Percentiles rank a stretch among this genome's conserved stretches.
Conservation (phyloP, 1,140 invertebrate genomes). For the Solenopsis fugax region DNA sequence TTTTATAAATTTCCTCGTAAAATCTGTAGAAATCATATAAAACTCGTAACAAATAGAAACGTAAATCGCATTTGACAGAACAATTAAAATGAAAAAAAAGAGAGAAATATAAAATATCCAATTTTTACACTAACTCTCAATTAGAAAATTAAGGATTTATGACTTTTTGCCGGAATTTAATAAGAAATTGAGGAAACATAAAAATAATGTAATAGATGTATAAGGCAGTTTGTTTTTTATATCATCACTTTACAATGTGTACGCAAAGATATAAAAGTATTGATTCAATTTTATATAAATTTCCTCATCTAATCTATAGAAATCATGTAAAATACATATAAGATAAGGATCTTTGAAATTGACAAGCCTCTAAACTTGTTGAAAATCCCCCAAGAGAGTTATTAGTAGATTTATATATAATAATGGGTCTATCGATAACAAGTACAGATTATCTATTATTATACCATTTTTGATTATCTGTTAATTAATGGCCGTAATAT, state of each 20-base stretch:
- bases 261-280: not conserved
- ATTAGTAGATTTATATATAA: not conserved
- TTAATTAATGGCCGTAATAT: not conserved
- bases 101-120: not conserved
- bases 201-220: not conserved
- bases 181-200: not conserved
- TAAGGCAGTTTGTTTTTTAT: not conserved
- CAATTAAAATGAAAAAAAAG: not conserved
- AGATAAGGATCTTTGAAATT: not conserved
- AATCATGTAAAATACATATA: not conserved
- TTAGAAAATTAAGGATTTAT: not conserved
- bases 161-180: not conserved
- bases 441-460: not conserved
- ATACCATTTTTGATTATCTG: not conserved
- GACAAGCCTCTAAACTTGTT: not conserved
- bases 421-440: not conserved
- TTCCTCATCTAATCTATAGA: not conserved
- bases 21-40: too few relatives aligned
- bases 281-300: not conserved
- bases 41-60: too few relatives aligned
- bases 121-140: too few relatives aligned
- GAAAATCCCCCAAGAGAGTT: too few relatives aligned
- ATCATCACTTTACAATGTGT: not conserved
- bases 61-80: too few relatives aligned
- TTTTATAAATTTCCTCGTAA: too few relatives aligned